Percentiles rank a stretch among this genome's conserved stretches.
Evolutionary conservation across 2,113 vertebrate species (phyloP).

Genomic region (Coreoperca whiteheadi): DNA sequence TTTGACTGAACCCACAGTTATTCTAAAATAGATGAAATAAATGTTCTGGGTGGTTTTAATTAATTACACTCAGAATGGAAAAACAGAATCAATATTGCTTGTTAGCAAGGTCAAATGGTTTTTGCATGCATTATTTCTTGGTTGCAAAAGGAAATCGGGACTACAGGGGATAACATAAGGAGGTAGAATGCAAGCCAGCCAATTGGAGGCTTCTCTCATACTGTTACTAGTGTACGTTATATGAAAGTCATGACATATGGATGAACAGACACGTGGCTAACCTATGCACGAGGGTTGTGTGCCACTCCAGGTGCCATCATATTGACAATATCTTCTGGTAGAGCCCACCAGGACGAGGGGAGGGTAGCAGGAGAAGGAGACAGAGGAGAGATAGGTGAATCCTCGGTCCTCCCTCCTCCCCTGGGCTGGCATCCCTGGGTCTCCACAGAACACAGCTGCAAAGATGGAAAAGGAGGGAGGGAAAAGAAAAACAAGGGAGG

Average conservation of each 20-base stretch:
- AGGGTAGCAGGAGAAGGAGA: conserved; percentile 92
- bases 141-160: background rate
- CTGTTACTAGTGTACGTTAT: background rate
- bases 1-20: background rate
- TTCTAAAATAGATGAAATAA: conserved; percentile 4
- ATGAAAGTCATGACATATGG: background rate
- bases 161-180: background rate
- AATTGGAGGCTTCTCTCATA: conserved; percentile 10
- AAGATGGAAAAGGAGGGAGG: conserved; percentile 4
- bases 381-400: conserved; percentile 95
- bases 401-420: conserved; percentile 93
- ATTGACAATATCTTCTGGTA: conserved; percentile 93
- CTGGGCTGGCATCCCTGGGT: conserved; percentile 91
- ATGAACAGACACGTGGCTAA: conserved; percentile 63
- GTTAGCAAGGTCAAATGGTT: conserved; percentile 28
- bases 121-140: conserved; percentile 17
- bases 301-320: conserved; percentile 96
- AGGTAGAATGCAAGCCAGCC: background rate
- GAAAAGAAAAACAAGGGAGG: background rate
- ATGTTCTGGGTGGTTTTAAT: conserved; percentile 24
- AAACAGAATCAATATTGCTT: conserved; percentile 30
- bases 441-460: conserved; percentile 97
- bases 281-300: conserved; percentile 98
- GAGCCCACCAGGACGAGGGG: conserved; percentile 95
- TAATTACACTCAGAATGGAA: conserved; percentile 20